Evolutionary conservation across 2,888 invertebrate genomes (phyloP), one percentile per base, ranked within the genome.

Genomic region (Megastigmus dorsalis): DNA sequence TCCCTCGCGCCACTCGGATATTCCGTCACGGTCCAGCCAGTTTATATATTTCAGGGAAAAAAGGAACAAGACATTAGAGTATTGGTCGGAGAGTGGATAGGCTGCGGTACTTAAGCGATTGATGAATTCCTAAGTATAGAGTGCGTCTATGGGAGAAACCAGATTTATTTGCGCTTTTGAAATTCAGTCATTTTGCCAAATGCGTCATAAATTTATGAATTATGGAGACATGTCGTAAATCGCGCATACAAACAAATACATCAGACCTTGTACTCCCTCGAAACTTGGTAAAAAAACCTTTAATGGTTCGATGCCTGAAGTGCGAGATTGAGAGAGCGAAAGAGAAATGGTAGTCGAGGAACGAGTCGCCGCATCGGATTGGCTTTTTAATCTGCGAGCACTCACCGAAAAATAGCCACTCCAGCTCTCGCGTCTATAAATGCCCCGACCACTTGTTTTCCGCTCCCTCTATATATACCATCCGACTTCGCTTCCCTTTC

Each of bases 391-490:
- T 88, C 87, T 86, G 84, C 81, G 85, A 81, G 85, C 87, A 87
- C 82, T 86, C 85, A 86, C 82, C 84, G 87, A 86, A 87, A 88
- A 88, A 88, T 88, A 87, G 86, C 87, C 87, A 87, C 86, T 87
- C 84, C 82, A 84, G 38, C 43, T 30, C 23, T 7, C 82, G 84
- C 81, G 82, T 84, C 84, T 84, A 84, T 81, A 84, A 86, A 81
- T 84, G 82, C 81, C 80, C n/a, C 84, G 83, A 83, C 84, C 84
- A 82, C 85, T 85, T 85, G 84, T 85, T 83, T 77, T 71, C 71
- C 77, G 20, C 41, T 41, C 13, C 41, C 38, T 18, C n/a, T n/a
- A n/a, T n/a, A n/a, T n/a, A n/a, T n/a, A n/a, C n/a, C n/a, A n/a
- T 33, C 52, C 10, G 36, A 0, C 63, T 10, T 18, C 36, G 26